These are phyloP conservation scores for Epistrophe eligans DNA, from an alignment of 2,888 invertebrate genomes.

Conservation along the genomic window DNA sequence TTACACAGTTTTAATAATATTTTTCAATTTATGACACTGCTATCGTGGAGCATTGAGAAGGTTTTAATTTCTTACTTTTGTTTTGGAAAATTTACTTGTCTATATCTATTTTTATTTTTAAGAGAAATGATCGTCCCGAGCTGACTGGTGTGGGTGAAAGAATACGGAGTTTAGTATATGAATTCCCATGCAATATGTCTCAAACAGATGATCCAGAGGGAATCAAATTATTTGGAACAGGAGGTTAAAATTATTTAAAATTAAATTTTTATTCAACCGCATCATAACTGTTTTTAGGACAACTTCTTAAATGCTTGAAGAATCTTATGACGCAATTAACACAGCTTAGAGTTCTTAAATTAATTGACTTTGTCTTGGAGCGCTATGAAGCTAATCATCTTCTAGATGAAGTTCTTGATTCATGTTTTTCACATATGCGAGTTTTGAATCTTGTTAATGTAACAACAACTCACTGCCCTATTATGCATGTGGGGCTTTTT, in stretches of 20 bases:
- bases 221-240: constrained; percentile 90
- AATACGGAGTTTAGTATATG: constrained; percentile 87
- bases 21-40: constrained; percentile 92
- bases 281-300: constrained; percentile 81
- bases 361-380: constrained; percentile 91
- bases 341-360: constrained; percentile 87
- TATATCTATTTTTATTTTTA: constrained; percentile 9
- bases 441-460: constrained; percentile 89
- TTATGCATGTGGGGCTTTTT: constrained; percentile 91
- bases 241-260: constrained; percentile 83
- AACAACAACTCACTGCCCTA: constrained; percentile 88
- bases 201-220: constrained; percentile 87
- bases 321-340: constrained; percentile 88
- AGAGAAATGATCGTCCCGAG: constrained; percentile 78
- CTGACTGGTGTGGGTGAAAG: constrained; percentile 85
- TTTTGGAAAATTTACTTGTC: no score
- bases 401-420: constrained; percentile 89
- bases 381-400: constrained; percentile 88
- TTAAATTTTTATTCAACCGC: neutral
- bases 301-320: constrained; percentile 87
- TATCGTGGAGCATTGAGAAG: constrained; percentile 90
- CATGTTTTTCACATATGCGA: constrained; percentile 87
- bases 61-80: constrained; percentile 76
- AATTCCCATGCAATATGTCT: constrained; percentile 91
- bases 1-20: constrained; percentile 92